Base-by-base conservation (phyloP, 64 coral and sea anemone species). In the Montipora foliosa region DNA sequence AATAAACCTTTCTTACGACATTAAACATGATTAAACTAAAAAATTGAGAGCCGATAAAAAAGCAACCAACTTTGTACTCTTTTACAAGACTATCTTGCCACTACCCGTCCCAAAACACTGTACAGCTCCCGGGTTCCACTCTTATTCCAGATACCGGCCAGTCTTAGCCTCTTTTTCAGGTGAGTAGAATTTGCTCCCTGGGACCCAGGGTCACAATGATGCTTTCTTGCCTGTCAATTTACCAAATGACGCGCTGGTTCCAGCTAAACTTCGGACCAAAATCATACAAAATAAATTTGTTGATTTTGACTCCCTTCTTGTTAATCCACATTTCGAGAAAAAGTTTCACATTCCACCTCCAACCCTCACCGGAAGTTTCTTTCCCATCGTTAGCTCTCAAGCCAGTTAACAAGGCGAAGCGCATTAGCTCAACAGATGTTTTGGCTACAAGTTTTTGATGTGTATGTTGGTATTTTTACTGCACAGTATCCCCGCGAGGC, bases 401-500 rank as follows among this genome's bases (percentile, higher is more conserved):
- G 24, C 24, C 24, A 25, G 24, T 25, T 25, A 25, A 25, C 24
- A 25, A 25, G 13, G 3, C 60, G 13, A 64, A 64, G 0, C 60
- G 60, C 13, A 64, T 64, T 64, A 64, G 3, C 8, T 64, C 60
- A 64, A 64, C 13, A 64, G 14, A 64, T 71, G 68, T 71, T 1
- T 71, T 71, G 68, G 68, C 19, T 71, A 17, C 68, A 71, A 71
- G 68, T 19, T 71, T 71, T 71, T 71, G 1, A 71, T 24, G 68
- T 71, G 68, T 71, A 71, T 80, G 88, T 90, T 15, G 88, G 50
- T 51, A 48, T 90, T 64, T 90, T 79, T 48, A 80, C 88, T 29
- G 22, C 11, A 4, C 58, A 70, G 61, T 81, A 81, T 47, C 89
- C 89, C 2, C 17, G 45, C 7, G 89, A 91, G 47, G 77, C 89